phyloP scores from a whole-genome alignment of 1,140 invertebrate species.

The Choristoneura fumiferana region DNA sequence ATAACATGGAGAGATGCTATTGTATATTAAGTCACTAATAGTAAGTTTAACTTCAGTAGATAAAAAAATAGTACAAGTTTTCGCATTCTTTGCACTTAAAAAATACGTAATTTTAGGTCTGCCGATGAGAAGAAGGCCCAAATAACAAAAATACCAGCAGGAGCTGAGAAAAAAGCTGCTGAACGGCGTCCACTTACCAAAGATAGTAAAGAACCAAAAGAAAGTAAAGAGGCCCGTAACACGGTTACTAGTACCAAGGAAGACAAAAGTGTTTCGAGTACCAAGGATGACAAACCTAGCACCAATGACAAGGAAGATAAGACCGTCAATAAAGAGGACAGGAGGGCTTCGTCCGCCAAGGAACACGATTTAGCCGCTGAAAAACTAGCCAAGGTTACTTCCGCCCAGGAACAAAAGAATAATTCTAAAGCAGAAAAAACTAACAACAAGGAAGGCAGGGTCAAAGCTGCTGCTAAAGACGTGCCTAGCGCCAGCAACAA shows the following conservation, averaged over 20 bases:
- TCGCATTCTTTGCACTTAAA: too few relatives aligned
- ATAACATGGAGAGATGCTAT: too few relatives aligned
- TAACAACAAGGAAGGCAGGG: slow-evolving; percentile 22
- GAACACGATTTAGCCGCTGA: not conserved
- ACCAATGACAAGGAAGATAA: not conserved
- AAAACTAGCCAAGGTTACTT: not conserved
- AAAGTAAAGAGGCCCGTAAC: slow-evolving; percentile 35
- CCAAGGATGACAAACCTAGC: not conserved
- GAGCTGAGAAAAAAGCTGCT: slow-evolving; percentile 45
- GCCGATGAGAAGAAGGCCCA: slow-evolving; percentile 46
- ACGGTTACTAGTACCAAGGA: not conserved
- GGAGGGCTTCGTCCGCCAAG: too few relatives aligned
- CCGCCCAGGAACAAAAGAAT: too few relatives aligned
- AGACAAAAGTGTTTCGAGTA: slow-evolving; percentile 1
- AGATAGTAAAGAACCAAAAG: slow-evolving; percentile 67
- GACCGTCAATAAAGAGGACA: not conserved
- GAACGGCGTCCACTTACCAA: slow-evolving; percentile 55
- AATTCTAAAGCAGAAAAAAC: slow-evolving; percentile 20
- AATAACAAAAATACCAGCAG: slow-evolving; percentile 30
- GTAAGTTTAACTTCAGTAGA: too few relatives aligned
- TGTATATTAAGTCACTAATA: too few relatives aligned
- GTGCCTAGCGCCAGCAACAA: slow-evolving; percentile 5
- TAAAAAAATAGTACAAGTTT: too few relatives aligned
- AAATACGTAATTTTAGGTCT: slow-evolving; percentile 29
- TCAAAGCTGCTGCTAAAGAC: not conserved